Evolutionary conservation across 1,140 invertebrate species (phyloP).

Genomic region (Ridgeia piscesae): DNA sequence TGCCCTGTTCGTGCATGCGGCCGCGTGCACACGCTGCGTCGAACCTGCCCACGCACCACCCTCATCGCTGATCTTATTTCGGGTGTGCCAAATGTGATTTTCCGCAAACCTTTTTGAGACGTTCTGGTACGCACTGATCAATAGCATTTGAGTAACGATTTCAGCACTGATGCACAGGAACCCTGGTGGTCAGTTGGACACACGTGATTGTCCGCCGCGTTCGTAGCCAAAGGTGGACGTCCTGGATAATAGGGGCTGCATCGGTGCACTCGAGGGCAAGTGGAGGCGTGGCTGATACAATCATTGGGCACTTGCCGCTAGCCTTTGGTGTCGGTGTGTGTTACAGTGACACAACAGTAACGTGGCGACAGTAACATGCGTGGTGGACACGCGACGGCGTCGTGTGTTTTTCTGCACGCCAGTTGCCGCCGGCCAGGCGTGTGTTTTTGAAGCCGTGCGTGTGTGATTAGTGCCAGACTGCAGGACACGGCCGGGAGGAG

Average conservation of each 20-base stretch:
- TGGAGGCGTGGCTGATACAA: neutral
- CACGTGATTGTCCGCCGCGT: neutral
- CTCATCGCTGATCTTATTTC: neutral
- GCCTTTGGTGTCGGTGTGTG: neutral
- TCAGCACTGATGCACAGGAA: neutral
- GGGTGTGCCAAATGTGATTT: neutral
- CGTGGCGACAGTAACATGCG: neutral
- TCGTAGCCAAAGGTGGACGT: neutral
- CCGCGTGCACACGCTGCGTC: neutral
- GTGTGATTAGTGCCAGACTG: neutral
- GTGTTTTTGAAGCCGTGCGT: neutral
- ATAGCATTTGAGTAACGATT: neutral
- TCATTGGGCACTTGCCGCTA: neutral
- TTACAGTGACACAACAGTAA: neutral
- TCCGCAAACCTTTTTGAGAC: neutral
- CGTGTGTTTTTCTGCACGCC: neutral
- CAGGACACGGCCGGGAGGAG: neutral
- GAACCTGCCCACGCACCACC: neutral
- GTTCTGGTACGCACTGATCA: neutral
- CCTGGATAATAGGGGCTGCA: neutral
- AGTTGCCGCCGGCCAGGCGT: neutral
- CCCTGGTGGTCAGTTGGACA: neutral
- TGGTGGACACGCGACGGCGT: neutral
- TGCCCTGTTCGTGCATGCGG: neutral
- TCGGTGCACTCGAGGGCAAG: neutral